phyloP scores from a whole-genome alignment of 1,140 invertebrate species.

The Uloborus diversus region DNA sequence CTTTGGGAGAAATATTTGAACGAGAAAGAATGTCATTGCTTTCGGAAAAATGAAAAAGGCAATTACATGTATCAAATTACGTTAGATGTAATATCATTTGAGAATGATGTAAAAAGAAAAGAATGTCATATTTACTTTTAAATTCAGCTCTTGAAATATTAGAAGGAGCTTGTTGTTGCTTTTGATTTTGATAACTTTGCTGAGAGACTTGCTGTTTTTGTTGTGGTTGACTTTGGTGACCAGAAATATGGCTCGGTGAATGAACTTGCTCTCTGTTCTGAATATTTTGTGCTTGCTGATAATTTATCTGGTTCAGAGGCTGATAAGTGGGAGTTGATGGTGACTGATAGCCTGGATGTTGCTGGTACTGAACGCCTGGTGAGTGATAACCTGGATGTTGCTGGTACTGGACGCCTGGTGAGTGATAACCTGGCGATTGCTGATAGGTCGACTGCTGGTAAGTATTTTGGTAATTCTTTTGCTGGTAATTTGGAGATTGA shows the following conservation, averaged over 20 bases:
- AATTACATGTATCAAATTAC: no score
- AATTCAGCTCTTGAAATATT: conserved; percentile 26
- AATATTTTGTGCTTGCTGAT: conserved; percentile 1
- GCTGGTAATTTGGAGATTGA: no score
- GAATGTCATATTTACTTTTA: conserved; percentile 12
- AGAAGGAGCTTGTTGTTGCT: not conserved
- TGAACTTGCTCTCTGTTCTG: not conserved
- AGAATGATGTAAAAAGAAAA: no score
- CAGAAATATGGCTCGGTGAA: not conserved
- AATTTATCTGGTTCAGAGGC: conserved; percentile 11
- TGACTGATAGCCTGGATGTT: conserved; percentile 5
- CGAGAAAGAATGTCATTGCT: no score
- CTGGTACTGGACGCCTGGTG: not conserved
- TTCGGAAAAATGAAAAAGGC: no score
- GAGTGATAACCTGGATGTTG: not conserved
- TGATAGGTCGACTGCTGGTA: not conserved
- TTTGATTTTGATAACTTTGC: not conserved
- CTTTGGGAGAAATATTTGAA: no score
- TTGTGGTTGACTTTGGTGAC: not conserved
- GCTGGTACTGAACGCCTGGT: not conserved
- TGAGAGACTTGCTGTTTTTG: conserved; percentile 4
- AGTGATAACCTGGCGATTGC: conserved; percentile 7
- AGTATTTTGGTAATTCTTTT: not conserved
- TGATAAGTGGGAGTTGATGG: not conserved
- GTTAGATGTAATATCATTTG: no score